Evolutionary conservation across 1,140 invertebrate genomes (phyloP).

Genomic region (Cotesia chilonis): DNA sequence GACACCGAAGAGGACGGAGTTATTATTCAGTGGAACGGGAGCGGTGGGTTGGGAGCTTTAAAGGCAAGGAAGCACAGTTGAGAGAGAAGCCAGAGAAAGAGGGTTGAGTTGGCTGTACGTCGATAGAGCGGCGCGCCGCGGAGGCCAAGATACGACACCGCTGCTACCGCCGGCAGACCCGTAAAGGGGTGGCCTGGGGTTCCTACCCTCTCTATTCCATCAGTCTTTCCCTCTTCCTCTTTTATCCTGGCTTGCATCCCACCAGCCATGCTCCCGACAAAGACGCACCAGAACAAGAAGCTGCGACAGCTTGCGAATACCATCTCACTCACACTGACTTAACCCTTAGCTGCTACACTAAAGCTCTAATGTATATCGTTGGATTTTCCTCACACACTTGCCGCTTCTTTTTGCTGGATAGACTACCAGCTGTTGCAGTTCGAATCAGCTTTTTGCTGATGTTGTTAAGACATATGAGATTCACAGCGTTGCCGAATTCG

Average conservation of each 20-base stretch:
- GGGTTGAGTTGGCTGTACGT: constrained; percentile 61
- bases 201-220: constrained; percentile 44
- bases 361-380: background rate
- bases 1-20: constrained; percentile 10
- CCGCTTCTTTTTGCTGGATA: constrained; percentile 47
- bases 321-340: constrained; percentile 2
- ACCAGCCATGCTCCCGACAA: background rate
- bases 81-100: constrained; percentile 42
- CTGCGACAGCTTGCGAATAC: constrained; percentile 13
- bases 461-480: background rate
- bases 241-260: constrained; percentile 22
- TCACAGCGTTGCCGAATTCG: no score
- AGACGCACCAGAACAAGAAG: constrained; percentile 13
- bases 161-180: constrained; percentile 63
- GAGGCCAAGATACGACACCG: constrained; percentile 67
- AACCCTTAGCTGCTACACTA: background rate
- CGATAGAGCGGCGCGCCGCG: constrained; percentile 66
- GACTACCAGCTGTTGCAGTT: constrained; percentile 57
- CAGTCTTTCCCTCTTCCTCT: constrained; percentile 25
- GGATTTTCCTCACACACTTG: background rate
- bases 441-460: constrained; percentile 14
- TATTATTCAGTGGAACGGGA: constrained; percentile 22
- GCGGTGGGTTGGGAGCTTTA: constrained; percentile 45
- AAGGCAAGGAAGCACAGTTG: constrained; percentile 36
- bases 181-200: constrained; percentile 61